Base-by-base conservation (phyloP, 2,888 invertebrate genomes). In the Philaethria dido region DNA sequence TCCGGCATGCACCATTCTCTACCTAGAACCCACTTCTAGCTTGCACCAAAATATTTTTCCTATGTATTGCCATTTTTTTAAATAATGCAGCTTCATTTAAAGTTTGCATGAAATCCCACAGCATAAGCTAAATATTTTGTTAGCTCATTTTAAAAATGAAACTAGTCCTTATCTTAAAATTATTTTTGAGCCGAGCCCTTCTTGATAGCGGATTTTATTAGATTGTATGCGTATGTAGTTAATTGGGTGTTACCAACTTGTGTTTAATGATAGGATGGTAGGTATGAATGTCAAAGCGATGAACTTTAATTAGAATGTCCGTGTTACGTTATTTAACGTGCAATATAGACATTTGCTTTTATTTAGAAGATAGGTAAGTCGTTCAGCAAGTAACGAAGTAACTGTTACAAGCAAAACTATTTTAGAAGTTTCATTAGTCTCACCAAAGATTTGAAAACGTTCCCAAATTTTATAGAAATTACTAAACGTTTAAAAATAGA, bases 401-500 rank as follows among this genome's bases (percentile, higher is more conserved):
- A 80, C 83, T 84, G 86, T 87, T 84, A 84, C 84, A 89, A 89
- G 88, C 87, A 87, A 87, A 89, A 84, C 82, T 86, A 87, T 78
- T 83, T 84, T 82, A 80, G 80, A 84, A 85, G 82, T 88, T 84
- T 81, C 85, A 88, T 87, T 87, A 90, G 84, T 88, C 91, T 92
- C 89, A 91, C 90, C 92, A 84, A 87, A 76, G 83, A 85, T 81
- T 87, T 84, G 80, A 86, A 87, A 87, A 84, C 83, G 89, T 84
- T 88, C 90, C 91, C 92, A 89, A 86, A 87, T 89, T 87, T 85
- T 90, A 90, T 82, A 87, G 89, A 89, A 91, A 92, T 92, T 92
- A 92, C 92, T 90, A 86, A 92, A 91, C 84, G 92, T 92, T 92
- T 92, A 92, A 86, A 92, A 92, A 92, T 92, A 92, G 92, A 92